Base-by-base conservation (phyloP, 2,797 vertebrate genomes). In the Melanogrammus aeglefinus region DNA sequence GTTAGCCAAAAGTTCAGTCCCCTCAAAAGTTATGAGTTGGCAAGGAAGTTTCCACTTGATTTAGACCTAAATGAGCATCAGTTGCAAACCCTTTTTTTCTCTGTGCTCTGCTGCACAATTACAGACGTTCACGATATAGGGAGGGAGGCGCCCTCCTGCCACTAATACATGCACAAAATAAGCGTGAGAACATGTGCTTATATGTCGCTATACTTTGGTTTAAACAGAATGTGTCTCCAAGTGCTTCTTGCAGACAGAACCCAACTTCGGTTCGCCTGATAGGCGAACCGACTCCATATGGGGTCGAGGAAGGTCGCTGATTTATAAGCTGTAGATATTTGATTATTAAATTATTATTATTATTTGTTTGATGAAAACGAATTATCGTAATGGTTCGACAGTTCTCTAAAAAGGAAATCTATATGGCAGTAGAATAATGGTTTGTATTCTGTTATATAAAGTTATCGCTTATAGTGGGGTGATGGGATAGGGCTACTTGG, bases 1-100 rank as follows among this genome's bases (percentile, higher is more conserved):
- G 82, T 8, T 77, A 81, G 88, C 90, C 88, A 91, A 82, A 87
- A 82, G 79, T 77, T 76, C 80, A 79, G 72, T 87, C 88, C 79
- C 76, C 82, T 84, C 80, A 83, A 77, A 77, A 76, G 76, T 77
- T 80, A 79, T 81, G 80, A 84, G 83, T 85, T 86, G 82, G 81
- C 83, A 81, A 69, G 6, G 44, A 39, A 74, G 78, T 79, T 75
- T 83, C 83, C 81, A 81, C 79, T 75, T 82, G 79, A 86, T 80
- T 84, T 78, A 70, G n/a, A 24, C 57, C 57, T 63, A 63, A 63
- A 63, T 63, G 57, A 63, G n/a, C 21, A 63, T 63, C 57, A 63
- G n/a, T n/a, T 63, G 57, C 21, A 63, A 21, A 21, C 47, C 12
- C 14, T 14, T 44, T 44, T 44, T 44, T 57, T 21, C 51, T 57